Evolutionary conservation across 1,140 invertebrate genomes (phyloP).

Genomic region (Habropoda laboriosa): DNA sequence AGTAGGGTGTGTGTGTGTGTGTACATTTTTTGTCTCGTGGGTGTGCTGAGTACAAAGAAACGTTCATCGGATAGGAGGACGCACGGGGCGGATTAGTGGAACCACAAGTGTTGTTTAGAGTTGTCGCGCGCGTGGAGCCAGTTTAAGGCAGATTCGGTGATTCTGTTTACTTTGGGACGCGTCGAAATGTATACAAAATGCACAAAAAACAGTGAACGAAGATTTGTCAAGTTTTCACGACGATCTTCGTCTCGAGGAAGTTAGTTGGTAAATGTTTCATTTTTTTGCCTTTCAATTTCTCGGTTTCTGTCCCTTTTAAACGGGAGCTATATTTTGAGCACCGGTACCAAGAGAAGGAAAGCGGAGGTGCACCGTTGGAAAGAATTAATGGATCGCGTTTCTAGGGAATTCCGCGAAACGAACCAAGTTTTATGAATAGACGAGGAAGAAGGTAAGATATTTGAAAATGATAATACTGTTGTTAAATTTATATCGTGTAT

Average conservation of each 20-base stretch:
- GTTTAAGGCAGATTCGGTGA: conserved; percentile 7
- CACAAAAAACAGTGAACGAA: too few relatives aligned
- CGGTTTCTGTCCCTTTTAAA: not conserved
- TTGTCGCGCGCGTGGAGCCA: not conserved
- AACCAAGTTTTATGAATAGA: too few relatives aligned
- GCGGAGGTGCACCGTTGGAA: not conserved
- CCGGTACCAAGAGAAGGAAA: too few relatives aligned
- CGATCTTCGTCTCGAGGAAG: too few relatives aligned
- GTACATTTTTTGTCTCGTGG: conserved; percentile 29
- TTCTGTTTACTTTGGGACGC: not conserved
- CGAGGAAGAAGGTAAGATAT: not conserved
- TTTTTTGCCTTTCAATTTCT: not conserved
- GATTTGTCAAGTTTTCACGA: not conserved
- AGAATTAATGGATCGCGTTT: conserved; percentile 3
- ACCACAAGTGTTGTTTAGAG: not conserved
- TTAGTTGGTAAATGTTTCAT: too few relatives aligned
- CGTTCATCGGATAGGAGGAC: not conserved
- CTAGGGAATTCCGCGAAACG: not conserved
- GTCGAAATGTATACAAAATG: too few relatives aligned
- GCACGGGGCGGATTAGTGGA: not conserved
- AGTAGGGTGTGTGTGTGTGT: conserved; percentile 1
- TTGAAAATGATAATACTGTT: too few relatives aligned
- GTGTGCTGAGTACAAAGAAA: conserved; percentile 42
- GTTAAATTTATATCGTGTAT: not conserved
- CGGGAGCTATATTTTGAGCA: too few relatives aligned